These are phyloP conservation scores for Phataginus tricuspis DNA, from an alignment of 2,797 vertebrate species.

Conservation along the genomic window DNA sequence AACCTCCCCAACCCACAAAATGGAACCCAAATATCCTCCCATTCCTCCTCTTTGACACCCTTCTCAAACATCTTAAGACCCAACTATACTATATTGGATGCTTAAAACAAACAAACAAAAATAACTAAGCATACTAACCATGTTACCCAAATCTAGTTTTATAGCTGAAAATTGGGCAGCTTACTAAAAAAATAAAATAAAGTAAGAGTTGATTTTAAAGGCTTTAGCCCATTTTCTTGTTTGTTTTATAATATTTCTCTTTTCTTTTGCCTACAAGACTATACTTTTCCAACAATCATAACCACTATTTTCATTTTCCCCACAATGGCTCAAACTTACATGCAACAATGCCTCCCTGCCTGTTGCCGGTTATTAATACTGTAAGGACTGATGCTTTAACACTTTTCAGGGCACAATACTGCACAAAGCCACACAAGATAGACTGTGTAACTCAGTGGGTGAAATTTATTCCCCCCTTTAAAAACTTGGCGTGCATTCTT, in stretches of 20 bases:
- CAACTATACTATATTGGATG: constrained; percentile 53
- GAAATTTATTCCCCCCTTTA: constrained; percentile 14
- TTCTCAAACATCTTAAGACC: constrained; percentile 59
- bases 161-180: constrained; percentile 74
- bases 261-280: constrained; percentile 59
- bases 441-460: background rate
- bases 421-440: constrained; percentile 43
- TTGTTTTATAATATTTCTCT: constrained; percentile 26
- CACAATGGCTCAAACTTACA: constrained; percentile 71
- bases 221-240: constrained; percentile 66
- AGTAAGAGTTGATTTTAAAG: constrained; percentile 60
- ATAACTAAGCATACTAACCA: constrained; percentile 61
- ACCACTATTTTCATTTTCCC: constrained; percentile 46
- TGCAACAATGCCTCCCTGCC: constrained; percentile 56
- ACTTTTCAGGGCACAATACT: constrained; percentile 76
- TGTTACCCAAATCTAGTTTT: constrained; percentile 72
- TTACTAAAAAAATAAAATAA: constrained; percentile 52
- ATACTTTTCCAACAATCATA: constrained; percentile 55
- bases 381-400: constrained; percentile 69
- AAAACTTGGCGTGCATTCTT: constrained; percentile 66
- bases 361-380: constrained; percentile 76
- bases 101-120: constrained; percentile 70
- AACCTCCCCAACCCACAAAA: background rate
- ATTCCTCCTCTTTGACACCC: background rate
- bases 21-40: background rate